Evolutionary conservation across 2,113 vertebrate species (phyloP).

Genomic region (Gopherus evgoodei): DNA sequence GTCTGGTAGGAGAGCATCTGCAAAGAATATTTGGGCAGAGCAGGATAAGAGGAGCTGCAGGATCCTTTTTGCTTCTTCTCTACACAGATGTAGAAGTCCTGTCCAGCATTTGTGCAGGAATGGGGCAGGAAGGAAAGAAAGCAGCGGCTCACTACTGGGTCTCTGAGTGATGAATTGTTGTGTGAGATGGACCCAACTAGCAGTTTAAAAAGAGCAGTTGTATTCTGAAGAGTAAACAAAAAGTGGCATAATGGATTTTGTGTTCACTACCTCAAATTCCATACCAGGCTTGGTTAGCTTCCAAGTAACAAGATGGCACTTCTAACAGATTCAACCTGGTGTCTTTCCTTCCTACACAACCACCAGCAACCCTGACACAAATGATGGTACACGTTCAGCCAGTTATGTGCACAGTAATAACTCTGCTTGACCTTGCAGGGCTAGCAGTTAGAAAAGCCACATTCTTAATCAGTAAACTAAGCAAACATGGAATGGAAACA

Average conservation of each 20-base stretch:
- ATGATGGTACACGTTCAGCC: not conserved
- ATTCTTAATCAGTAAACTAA: conserved; percentile 1
- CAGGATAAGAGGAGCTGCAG: conserved; percentile 41
- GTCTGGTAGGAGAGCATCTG: not conserved
- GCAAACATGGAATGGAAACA: not conserved
- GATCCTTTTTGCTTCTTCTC: conserved; percentile 61
- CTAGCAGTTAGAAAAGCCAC: accelerated
- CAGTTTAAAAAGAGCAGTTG: conserved; percentile 46
- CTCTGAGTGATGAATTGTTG: conserved; percentile 57
- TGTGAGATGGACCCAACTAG: conserved; percentile 48
- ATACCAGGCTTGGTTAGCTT: conserved; percentile 23
- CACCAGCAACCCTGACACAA: not conserved
- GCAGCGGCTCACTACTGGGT: conserved; percentile 65
- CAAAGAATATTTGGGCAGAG: conserved; percentile 45
- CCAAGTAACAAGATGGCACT: not conserved
- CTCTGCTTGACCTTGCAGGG: not conserved
- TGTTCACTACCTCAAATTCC: not conserved
- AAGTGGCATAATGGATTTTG: conserved; percentile 18
- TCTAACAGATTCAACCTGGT: conserved; percentile 20
- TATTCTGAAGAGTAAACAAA: conserved; percentile 30
- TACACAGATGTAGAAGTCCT: conserved; percentile 55
- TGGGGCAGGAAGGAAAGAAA: conserved; percentile 63
- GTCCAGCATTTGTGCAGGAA: conserved; percentile 70
- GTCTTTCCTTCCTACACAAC: not conserved
- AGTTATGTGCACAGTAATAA: conserved; percentile 3